A percentile compares a stretch with the other conserved stretches of the same genome.
Evolutionary conservation across 2,113 vertebrate genomes (phyloP).

Genomic region (Morone chrysops): DNA sequence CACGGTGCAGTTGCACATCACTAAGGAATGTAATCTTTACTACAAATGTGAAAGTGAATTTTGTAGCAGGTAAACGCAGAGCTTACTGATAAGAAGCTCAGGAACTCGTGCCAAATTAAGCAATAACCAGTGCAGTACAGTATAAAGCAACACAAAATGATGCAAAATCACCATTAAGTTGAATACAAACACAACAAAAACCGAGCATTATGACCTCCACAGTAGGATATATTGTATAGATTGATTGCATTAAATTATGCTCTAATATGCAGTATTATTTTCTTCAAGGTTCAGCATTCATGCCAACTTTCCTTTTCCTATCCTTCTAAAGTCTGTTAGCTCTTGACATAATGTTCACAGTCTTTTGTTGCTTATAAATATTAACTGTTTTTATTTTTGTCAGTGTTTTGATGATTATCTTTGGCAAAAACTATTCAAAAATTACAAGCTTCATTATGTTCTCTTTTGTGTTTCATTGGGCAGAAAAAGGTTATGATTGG

Average conservation of each 20-base stretch:
- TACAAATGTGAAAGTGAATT: too few relatives aligned
- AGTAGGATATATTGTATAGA: too few relatives aligned
- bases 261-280: not conserved
- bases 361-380: not conserved
- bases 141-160: too few relatives aligned
- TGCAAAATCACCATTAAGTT: too few relatives aligned
- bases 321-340: not conserved
- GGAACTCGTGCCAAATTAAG: not conserved
- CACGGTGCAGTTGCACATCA: not conserved
- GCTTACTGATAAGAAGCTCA: not conserved
- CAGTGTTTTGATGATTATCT: conserved; percentile 2
- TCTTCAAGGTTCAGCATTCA: not conserved
- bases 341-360: not conserved
- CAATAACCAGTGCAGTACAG: too few relatives aligned
- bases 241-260: not conserved
- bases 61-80: too few relatives aligned
- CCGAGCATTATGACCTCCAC: not conserved
- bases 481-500: not conserved
- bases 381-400: not conserved
- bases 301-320: not conserved
- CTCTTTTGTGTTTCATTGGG: not conserved
- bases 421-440: not conserved
- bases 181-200: not conserved
- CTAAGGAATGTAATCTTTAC: not conserved
- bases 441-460: not conserved